Evolutionary conservation across 1,140 invertebrate species (phyloP), one percentile per base, ranked within the genome.

Genomic region (Euborellia annulipes): DNA sequence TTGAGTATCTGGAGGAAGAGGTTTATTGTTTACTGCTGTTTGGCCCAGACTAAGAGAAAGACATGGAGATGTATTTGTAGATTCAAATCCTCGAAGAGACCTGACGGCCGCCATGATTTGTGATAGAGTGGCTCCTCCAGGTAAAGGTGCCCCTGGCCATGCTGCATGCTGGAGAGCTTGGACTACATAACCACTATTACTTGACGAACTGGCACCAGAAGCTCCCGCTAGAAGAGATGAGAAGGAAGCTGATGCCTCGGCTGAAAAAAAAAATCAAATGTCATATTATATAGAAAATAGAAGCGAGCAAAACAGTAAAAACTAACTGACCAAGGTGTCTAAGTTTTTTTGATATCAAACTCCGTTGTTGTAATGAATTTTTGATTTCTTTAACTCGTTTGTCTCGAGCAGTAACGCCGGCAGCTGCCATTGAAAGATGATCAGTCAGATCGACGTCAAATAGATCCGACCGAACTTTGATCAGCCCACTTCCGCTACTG

Each of bases 371-470:
- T 27, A 56, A 47, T 3, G 37, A 66, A 54, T 79, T 80, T 50
- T 79, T 80, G 1, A 73, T 76, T 58, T 85, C 80, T 55, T 85
- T 85, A 20, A 78, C 71, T 36, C 83, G 71, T 62, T 88, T 88
- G 59, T 85, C 84, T 62, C 85, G 84, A 30, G 82, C 82, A 3
- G 79, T 82, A 45, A 80, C 78, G 37, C 82, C 85, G 38, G 85
- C 84, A 13, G 81, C 82, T 20, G 81, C 82, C 21, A 85, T 73
- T 47, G 78, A 82, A 3, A 90, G 62, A 14, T 68, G 62, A 48
- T 78, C 75, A 2, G 73, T 65, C 32, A 73, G 62, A 7, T 69
- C 64, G 44, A 71, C 58, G 27, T 65, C 66, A 3, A 67, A 27
- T 27, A 27, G 23, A 27, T 27, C 23, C 4, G 23, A 27, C 22